Conservation (phyloP, 2,888 invertebrate genomes). For the Nephrotoma appendiculata region DNA sequence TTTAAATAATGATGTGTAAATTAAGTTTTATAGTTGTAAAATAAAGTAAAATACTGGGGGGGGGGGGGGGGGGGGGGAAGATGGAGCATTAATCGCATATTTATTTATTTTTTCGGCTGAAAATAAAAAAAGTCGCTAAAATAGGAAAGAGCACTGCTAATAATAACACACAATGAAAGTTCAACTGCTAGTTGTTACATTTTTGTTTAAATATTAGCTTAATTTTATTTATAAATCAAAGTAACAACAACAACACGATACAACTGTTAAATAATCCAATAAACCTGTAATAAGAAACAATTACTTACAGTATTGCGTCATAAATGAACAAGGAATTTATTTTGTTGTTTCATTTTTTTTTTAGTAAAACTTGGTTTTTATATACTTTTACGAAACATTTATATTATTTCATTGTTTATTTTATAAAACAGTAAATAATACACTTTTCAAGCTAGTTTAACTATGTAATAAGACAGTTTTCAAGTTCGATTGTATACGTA, state of each 20-base stretch:
- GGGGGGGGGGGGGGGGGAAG: no score
- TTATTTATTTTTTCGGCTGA: no score
- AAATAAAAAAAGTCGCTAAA: background rate
- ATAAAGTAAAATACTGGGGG: no score
- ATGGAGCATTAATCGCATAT: no score
- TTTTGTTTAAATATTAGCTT: background rate
- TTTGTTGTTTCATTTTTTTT: background rate
- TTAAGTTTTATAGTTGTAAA: no score
- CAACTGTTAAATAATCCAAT: background rate
- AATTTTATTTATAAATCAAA: background rate
- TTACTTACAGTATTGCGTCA: background rate
- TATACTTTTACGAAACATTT: background rate
- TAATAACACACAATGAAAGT: background rate
- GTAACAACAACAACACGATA: background rate
- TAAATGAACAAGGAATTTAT: background rate
- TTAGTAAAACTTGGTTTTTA: background rate
- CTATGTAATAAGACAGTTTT: background rate
- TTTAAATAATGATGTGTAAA: no score
- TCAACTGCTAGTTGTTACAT: background rate
- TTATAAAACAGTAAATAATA: background rate
- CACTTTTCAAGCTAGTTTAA: background rate
- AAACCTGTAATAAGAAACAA: background rate
- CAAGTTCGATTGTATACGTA: background rate
- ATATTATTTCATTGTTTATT: background rate
- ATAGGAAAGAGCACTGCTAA: background rate